Percentiles rank a stretch among this genome's conserved stretches.
Conservation (phyloP, 2,113 vertebrate species). For the Nycticryphes semicollaris region DNA sequence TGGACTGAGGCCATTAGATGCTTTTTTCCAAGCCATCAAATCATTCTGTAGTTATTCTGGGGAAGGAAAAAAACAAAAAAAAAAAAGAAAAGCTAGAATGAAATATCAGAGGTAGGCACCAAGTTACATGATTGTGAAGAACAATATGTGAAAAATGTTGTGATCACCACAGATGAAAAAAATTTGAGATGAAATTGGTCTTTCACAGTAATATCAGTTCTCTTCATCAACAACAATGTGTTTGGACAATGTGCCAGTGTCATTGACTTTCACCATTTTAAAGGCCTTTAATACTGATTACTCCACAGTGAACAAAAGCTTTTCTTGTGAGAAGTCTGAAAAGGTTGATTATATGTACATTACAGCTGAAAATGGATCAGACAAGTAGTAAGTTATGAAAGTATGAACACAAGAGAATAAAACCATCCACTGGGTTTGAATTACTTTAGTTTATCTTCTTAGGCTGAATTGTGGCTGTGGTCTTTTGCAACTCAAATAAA, state of each 20-base stretch:
- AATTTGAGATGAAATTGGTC: slow-evolving; percentile 53
- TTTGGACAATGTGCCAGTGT: slow-evolving; percentile 32
- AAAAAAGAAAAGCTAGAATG: background rate
- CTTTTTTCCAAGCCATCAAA: slow-evolving; percentile 17
- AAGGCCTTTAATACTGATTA: slow-evolving; percentile 57
- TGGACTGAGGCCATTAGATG: background rate
- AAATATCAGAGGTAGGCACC: slow-evolving; percentile 20
- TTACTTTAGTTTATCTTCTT: slow-evolving; percentile 59
- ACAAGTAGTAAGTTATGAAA: slow-evolving; percentile 58
- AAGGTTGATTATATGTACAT: slow-evolving; percentile 59
- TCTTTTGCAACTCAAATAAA: slow-evolving; percentile 60
- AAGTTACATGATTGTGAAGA: background rate
- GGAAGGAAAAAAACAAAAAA: background rate
- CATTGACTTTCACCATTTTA: slow-evolving; percentile 62
- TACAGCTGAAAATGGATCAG: slow-evolving; percentile 45
- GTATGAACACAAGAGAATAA: slow-evolving; percentile 48
- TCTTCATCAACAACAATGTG: slow-evolving; percentile 43
- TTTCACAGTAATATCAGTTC: slow-evolving; percentile 54
- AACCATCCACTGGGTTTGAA: slow-evolving; percentile 51
- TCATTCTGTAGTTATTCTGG: background rate
- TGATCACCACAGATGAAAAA: slow-evolving; percentile 41
- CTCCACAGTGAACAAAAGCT: slow-evolving; percentile 47
- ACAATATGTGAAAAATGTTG: slow-evolving; percentile 41
- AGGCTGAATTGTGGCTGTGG: slow-evolving; percentile 44
- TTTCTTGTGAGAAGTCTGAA: slow-evolving; percentile 50